Conservation (phyloP, 2,113 vertebrate species). For the Vulpes ferrilata region DNA sequence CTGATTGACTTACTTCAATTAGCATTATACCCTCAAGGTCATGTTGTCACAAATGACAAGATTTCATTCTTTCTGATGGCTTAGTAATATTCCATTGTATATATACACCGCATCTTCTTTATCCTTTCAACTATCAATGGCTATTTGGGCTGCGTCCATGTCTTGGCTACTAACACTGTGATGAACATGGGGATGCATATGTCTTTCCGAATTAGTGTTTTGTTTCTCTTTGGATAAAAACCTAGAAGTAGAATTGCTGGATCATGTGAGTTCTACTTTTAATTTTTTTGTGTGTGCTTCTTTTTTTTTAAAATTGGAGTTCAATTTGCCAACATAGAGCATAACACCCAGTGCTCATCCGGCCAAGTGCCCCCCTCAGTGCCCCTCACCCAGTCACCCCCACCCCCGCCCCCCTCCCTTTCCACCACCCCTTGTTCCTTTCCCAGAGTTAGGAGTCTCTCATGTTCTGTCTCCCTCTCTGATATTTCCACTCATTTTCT, state of each 20-base stretch:
- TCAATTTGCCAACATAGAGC: too few relatives aligned
- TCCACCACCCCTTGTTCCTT: too few relatives aligned
- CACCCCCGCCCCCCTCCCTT: too few relatives aligned
- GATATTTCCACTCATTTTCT: too few relatives aligned
- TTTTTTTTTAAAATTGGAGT: too few relatives aligned
- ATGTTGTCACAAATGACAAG: background rate
- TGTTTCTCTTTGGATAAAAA: background rate
- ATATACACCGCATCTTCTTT: background rate
- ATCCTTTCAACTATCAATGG: background rate
- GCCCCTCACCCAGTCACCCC: too few relatives aligned
- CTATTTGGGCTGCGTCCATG: background rate
- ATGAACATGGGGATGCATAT: background rate
- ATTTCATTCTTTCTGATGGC: background rate
- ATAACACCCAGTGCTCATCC: too few relatives aligned
- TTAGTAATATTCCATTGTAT: background rate
- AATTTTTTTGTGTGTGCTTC: background rate
- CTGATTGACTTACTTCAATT: background rate
- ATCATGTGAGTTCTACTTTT: background rate
- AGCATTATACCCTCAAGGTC: background rate
- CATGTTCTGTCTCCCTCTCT: too few relatives aligned
- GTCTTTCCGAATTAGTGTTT: background rate
- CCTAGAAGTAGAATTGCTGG: background rate
- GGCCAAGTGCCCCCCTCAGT: too few relatives aligned
- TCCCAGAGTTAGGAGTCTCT: too few relatives aligned
- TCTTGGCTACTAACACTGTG: background rate